phyloP scores from a whole-genome alignment of 2,888 invertebrate genomes.

The Cephus nigrinus region DNA sequence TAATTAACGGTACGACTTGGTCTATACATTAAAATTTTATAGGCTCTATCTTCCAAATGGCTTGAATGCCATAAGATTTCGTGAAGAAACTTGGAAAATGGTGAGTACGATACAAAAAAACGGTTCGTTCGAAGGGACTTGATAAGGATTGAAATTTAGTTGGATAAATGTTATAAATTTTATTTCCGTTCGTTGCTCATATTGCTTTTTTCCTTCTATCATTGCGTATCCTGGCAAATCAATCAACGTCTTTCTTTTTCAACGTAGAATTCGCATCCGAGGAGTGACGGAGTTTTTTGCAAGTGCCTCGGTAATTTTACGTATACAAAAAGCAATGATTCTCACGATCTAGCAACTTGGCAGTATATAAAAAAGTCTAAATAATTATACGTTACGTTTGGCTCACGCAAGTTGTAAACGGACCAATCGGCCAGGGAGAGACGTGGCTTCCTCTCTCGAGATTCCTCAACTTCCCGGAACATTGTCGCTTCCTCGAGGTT shows the following conservation, averaged over 20 bases:
- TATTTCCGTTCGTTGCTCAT: neutral
- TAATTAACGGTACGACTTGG: neutral
- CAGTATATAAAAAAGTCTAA: conserved; percentile 5
- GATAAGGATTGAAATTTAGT: neutral
- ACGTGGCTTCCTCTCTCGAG: conserved; percentile 22
- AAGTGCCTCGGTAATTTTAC: neutral
- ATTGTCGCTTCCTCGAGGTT: neutral
- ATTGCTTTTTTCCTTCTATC: neutral
- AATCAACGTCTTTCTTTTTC: neutral
- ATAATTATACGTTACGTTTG: conserved; percentile 44
- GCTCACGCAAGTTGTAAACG: conserved; percentile 61
- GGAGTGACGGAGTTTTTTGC: neutral
- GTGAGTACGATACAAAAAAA: neutral
- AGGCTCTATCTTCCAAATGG: neutral
- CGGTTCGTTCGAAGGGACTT: neutral
- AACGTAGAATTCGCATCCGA: neutral
- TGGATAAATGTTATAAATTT: neutral
- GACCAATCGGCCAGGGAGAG: conserved; percentile 61
- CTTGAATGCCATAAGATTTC: neutral
- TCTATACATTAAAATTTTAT: neutral
- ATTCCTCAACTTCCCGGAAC: conserved; percentile 8
- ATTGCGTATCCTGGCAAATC: too few species aligned
- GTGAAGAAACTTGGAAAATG: neutral
- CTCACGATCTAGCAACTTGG: neutral
- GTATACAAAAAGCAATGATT: neutral